Evolutionary conservation across 2,797 vertebrate genomes (phyloP).

Genomic region (Alauda arvensis): DNA sequence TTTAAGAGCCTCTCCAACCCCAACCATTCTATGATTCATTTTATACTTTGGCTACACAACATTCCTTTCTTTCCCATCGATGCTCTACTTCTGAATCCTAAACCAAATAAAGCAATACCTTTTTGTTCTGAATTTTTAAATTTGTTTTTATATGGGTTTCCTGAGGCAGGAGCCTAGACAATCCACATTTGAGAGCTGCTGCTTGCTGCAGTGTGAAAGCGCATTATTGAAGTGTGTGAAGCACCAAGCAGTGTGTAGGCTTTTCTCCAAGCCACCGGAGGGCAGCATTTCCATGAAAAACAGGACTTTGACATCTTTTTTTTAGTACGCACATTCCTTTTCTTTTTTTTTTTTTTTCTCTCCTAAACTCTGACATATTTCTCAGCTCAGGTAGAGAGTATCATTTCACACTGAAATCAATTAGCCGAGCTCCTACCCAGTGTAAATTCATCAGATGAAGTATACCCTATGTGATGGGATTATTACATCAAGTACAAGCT

Average conservation of each 20-base stretch:
- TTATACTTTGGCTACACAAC: neutral
- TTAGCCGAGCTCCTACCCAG: neutral
- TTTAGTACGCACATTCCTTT: fast-evolving
- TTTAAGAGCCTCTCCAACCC: neutral
- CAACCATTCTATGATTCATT: neutral
- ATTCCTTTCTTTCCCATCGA: neutral
- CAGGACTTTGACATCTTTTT: fast-evolving
- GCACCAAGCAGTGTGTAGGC: neutral
- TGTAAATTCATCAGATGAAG: neutral
- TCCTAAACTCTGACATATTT: neutral
- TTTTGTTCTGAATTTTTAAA: neutral
- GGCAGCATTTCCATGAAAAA: constrained; percentile 46
- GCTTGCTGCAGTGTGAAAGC: neutral
- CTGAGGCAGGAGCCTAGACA: neutral
- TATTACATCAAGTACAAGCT: neutral
- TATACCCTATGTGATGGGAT: neutral
- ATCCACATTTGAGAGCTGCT: neutral
- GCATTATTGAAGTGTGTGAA: fast-evolving
- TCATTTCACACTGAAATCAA: neutral
- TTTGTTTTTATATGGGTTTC: neutral
- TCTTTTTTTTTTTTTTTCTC: too few species aligned
- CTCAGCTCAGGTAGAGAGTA: neutral
- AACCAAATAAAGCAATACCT: neutral
- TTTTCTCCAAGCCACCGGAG: constrained; percentile 17
- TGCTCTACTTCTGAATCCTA: neutral